Evolutionary conservation across 1,140 invertebrate genomes (phyloP).

Genomic region (Lerema accius): DNA sequence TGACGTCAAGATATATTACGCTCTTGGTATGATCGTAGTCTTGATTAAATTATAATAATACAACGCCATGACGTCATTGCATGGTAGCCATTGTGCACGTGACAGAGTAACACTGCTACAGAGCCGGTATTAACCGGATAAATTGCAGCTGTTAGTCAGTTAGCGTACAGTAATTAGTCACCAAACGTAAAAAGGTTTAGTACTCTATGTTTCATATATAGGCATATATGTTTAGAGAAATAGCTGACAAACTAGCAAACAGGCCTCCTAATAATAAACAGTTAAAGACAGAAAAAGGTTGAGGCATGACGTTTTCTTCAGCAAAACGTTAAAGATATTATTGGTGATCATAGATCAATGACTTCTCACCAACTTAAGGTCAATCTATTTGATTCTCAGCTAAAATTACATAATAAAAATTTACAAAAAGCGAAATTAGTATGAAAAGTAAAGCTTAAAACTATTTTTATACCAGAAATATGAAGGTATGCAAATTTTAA

Average conservation of each 20-base stretch:
- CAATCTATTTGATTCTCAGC: too few relatives aligned
- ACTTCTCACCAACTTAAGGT: too few relatives aligned
- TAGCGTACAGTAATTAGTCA: neutral
- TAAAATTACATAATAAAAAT: too few relatives aligned
- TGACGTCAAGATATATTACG: constrained; percentile 14
- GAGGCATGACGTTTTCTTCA: too few relatives aligned
- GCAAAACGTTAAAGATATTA: too few relatives aligned
- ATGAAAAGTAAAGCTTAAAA: neutral
- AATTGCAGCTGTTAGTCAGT: neutral
- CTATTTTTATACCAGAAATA: neutral
- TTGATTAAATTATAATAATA: constrained; percentile 24
- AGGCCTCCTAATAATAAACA: too few relatives aligned
- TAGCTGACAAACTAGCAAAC: too few relatives aligned
- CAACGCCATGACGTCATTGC: constrained; percentile 14
- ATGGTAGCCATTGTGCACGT: constrained; percentile 8
- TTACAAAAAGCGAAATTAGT: neutral
- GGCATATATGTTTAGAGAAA: too few relatives aligned
- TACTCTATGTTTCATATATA: neutral
- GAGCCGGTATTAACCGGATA: neutral
- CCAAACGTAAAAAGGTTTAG: neutral
- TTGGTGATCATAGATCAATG: too few relatives aligned
- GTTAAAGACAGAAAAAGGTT: too few relatives aligned
- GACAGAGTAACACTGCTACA: neutral
- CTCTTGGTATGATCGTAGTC: constrained; percentile 8
- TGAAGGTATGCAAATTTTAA: constrained; percentile 4